Conservation (phyloP, 2,113 vertebrate species). For the Hyperopisus bebe region DNA sequence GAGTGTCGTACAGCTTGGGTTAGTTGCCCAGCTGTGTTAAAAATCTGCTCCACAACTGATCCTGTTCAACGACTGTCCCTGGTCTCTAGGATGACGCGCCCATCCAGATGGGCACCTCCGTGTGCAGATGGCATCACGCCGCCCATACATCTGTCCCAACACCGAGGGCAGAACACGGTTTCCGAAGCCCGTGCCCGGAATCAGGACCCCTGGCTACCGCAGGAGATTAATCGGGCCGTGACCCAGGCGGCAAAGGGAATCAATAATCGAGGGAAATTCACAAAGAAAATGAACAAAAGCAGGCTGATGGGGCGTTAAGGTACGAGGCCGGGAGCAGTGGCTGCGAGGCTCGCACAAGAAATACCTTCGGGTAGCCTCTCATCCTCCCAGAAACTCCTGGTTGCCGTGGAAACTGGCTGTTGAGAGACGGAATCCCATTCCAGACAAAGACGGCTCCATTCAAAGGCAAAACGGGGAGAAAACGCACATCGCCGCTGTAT, state of each 20-base stretch:
- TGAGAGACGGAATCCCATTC: slow-evolving; percentile 33
- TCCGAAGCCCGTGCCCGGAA: background rate
- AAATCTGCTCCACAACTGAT: background rate
- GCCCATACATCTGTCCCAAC: background rate
- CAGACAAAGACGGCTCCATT: slow-evolving; percentile 18
- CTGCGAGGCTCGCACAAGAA: background rate
- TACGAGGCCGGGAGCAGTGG: background rate
- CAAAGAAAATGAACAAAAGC: background rate
- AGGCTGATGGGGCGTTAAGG: background rate
- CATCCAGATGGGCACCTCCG: background rate
- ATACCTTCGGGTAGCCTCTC: background rate
- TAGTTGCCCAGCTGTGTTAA: background rate
- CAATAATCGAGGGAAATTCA: background rate
- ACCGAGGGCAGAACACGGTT: background rate
- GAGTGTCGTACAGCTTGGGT: background rate
- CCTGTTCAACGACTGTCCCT: background rate
- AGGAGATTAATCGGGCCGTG: background rate
- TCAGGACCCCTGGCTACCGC: background rate
- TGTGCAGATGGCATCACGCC: background rate
- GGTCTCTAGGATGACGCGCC: background rate
- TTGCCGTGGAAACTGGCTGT: slow-evolving; percentile 50
- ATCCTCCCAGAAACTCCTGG: slow-evolving; percentile 35
- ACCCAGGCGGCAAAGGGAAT: background rate
- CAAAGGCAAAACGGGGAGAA: background rate
- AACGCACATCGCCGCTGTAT: background rate